Percentiles rank a stretch among this genome's conserved stretches.
Evolutionary conservation across 2,113 vertebrate species (phyloP).

Genomic region (Lota lota): DNA sequence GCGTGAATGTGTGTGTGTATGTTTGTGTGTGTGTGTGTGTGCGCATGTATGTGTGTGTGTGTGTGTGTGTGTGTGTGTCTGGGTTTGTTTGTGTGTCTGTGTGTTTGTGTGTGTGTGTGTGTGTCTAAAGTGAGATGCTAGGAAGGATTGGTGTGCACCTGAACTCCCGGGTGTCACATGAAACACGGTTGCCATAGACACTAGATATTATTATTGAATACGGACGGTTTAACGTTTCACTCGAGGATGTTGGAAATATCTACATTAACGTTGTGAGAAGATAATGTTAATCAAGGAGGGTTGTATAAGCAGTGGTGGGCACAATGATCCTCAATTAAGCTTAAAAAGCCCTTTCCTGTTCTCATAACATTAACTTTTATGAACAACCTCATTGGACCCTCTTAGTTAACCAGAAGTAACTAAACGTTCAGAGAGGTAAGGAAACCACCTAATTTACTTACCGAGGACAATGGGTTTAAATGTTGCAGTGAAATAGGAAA

Average conservation of each 20-base stretch:
- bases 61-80: neutral
- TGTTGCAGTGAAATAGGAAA: too few relatives aligned
- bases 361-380: too few relatives aligned
- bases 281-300: neutral
- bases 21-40: slow-evolving; percentile 8
- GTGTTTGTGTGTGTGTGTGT: neutral
- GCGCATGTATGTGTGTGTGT: slow-evolving; percentile 16
- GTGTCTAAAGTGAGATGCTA: slow-evolving; percentile 15
- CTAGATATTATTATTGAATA: slow-evolving; percentile 51
- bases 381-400: too few relatives aligned
- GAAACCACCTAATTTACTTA: too few relatives aligned
- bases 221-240: slow-evolving; percentile 19
- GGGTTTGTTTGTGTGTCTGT: neutral
- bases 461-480: too few relatives aligned
- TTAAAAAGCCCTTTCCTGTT: too few relatives aligned
- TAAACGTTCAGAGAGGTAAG: too few relatives aligned
- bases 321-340: too few relatives aligned
- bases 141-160: slow-evolving; percentile 51
- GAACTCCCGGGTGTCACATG: slow-evolving; percentile 46
- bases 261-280: neutral
- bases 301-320: too few relatives aligned
- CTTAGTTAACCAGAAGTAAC: too few relatives aligned
- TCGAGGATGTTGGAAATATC: slow-evolving; percentile 11
- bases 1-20: too few relatives aligned
- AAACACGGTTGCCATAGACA: slow-evolving; percentile 60